phyloP scores from a whole-genome alignment of 2,797 vertebrate genomes.

The Pyrocephalus nanus region DNA sequence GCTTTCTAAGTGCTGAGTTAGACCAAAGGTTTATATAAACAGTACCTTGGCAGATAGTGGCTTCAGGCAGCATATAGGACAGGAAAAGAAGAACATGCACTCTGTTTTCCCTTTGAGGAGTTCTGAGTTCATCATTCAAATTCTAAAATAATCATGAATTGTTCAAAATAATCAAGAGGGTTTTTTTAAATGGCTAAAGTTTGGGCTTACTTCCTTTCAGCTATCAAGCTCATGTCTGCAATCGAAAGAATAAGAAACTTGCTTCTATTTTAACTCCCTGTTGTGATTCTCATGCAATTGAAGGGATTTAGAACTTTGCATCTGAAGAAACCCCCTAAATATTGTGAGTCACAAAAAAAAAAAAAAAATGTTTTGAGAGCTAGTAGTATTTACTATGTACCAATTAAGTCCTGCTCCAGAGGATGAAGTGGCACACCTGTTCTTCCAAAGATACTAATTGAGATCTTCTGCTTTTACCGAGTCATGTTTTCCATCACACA shows the following conservation, averaged over 20 bases:
- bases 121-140: neutral
- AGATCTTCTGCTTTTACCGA: neutral
- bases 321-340: neutral
- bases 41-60: fast-evolving
- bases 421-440: neutral
- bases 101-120: neutral
- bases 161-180: neutral
- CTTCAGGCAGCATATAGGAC: neutral
- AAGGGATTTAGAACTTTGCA: neutral
- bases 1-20: neutral
- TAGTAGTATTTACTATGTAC: fast-evolving
- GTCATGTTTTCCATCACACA: neutral
- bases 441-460: neutral
- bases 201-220: neutral
- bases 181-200: neutral
- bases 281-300: neutral
- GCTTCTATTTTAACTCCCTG: neutral
- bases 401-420: neutral
- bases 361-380: neutral
- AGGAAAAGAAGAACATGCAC: neutral
- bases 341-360: neutral
- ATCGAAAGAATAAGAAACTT: neutral
- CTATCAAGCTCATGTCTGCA: neutral
- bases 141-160: neutral
- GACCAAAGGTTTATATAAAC: neutral